Evolutionary conservation across 2,888 invertebrate genomes (phyloP).

Genomic region (Tholera decimalis): DNA sequence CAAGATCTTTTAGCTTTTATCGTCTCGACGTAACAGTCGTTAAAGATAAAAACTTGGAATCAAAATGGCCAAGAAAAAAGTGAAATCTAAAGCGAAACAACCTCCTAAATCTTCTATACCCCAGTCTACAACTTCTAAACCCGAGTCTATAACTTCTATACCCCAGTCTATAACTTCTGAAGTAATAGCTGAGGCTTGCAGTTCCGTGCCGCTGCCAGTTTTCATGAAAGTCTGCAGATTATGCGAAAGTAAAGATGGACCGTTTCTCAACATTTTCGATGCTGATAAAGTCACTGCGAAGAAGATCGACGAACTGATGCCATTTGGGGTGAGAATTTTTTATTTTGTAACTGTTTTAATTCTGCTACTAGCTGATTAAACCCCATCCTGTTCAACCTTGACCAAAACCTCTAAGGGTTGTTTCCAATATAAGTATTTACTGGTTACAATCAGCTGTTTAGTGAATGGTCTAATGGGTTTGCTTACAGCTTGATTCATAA

Average conservation of each 20-base stretch:
- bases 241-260: conserved; percentile 88
- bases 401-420: too few species aligned
- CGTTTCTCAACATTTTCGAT: conserved; percentile 88
- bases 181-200: conserved; percentile 73
- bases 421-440: background rate
- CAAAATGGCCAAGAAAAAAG: conserved; percentile 82
- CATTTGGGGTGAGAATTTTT: conserved; percentile 87
- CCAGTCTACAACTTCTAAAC: conserved; percentile 63
- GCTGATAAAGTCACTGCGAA: conserved; percentile 83
- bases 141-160: too few species aligned
- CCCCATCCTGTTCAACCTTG: background rate
- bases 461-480: background rate
- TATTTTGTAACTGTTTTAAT: conserved; percentile 1
- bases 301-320: conserved; percentile 87
- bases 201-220: conserved; percentile 70
- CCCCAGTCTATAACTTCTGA: conserved; percentile 64
- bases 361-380: background rate
- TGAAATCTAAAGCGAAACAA: conserved; percentile 70
- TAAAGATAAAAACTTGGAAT: conserved; percentile 39
- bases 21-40: conserved; percentile 5
- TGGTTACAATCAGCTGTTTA: conserved; percentile 9
- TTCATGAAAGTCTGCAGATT: conserved; percentile 85
- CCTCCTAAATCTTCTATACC: conserved; percentile 59
- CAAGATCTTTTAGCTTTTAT: background rate
- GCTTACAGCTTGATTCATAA: too few species aligned